Conservation (phyloP, 2,888 invertebrate genomes). For the Synergus itoensis region DNA sequence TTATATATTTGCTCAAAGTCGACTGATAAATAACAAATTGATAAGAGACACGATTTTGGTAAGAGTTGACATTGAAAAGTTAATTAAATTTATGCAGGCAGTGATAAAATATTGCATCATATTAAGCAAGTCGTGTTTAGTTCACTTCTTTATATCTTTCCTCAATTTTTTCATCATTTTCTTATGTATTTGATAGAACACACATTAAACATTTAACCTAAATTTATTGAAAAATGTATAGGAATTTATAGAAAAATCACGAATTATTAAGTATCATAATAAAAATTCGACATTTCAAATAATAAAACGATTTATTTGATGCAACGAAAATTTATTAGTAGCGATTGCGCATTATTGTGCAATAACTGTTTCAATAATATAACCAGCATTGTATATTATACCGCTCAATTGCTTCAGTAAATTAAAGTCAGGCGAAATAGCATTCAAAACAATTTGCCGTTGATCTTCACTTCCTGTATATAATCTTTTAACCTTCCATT, state of each 20-base stretch:
- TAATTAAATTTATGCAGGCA: conserved; percentile 11
- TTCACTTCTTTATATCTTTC: conserved; percentile 1
- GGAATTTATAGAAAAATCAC: neutral
- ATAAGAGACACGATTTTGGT: conserved; percentile 26
- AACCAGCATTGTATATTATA: neutral
- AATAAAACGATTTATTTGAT: neutral
- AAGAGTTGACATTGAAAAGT: conserved; percentile 26
- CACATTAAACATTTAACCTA: neutral
- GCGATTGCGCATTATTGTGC: conserved; percentile 64
- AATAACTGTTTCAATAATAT: conserved; percentile 48
- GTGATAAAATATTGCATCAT: conserved; percentile 35
- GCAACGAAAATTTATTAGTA: conserved; percentile 45
- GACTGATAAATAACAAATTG: conserved; percentile 27
- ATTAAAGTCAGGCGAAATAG: neutral
- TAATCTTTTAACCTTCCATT: neutral
- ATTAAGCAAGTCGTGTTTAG: neutral
- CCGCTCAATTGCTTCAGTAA: neutral
- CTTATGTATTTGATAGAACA: neutral
- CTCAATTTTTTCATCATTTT: neutral
- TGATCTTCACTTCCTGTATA: conserved; percentile 43
- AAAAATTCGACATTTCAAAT: neutral
- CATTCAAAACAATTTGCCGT: neutral
- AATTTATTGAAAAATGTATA: too few relatives aligned
- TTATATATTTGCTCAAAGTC: conserved; percentile 30
- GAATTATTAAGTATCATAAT: neutral